Conservation (phyloP, 2,888 invertebrate genomes). For the Andrena trimmerana region DNA sequence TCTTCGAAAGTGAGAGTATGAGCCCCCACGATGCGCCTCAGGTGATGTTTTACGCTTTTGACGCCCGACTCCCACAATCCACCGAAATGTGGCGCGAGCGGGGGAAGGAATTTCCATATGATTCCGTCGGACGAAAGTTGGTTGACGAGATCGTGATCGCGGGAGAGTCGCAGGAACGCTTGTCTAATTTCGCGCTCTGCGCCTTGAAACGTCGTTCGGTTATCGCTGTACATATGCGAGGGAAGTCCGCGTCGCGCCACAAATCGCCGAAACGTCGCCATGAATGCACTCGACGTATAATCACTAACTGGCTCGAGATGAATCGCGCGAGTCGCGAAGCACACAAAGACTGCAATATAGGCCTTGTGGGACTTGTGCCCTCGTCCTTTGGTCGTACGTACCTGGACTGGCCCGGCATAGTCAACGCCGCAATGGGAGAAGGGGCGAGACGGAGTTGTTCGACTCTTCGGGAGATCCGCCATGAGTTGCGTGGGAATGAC, state of each 20-base stretch:
- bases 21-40: neutral
- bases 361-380: neutral
- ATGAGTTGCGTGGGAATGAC: neutral
- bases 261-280: neutral
- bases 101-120: neutral
- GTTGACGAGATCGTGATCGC: neutral
- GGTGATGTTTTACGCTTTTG: neutral
- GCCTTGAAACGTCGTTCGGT: neutral
- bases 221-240: neutral
- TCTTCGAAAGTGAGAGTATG: neutral
- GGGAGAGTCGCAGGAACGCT: neutral
- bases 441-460: neutral
- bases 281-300: neutral
- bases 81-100: neutral
- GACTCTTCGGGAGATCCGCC: neutral
- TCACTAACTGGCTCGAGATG: neutral
- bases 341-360: neutral
- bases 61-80: neutral
- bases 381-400: neutral
- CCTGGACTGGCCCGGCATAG: neutral
- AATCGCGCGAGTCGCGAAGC: neutral
- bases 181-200: neutral
- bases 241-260: neutral
- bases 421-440: neutral
- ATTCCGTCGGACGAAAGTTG: neutral